phyloP scores from a whole-genome alignment of 2,797 vertebrate genomes.

The Protosalanx chinensis region DNA sequence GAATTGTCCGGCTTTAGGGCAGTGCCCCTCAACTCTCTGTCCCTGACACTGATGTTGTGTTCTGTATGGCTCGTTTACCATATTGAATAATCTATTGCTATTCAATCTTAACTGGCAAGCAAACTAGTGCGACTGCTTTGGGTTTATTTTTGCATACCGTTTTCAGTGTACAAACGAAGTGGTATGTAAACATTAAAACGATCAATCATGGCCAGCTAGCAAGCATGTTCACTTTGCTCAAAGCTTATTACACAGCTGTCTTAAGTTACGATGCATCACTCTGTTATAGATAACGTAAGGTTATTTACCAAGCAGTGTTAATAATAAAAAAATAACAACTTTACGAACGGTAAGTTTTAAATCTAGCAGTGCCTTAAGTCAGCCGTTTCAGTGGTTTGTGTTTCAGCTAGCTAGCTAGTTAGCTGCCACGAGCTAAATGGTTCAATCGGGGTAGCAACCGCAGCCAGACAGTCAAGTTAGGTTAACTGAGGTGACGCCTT shows the following conservation, averaged over 20 bases:
- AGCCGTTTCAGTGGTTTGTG: conserved; percentile 2
- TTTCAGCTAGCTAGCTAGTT: conserved; percentile 38
- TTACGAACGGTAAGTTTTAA: too few species aligned
- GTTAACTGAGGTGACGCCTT: conserved; percentile 67
- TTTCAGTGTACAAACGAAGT: neutral
- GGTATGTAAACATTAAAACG: neutral
- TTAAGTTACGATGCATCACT: neutral
- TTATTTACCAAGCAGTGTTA: neutral
- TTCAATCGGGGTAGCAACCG: conserved; percentile 26
- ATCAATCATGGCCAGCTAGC: neutral
- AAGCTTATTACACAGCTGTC: neutral
- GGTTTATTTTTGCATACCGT: neutral
- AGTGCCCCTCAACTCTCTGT: neutral
- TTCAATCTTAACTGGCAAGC: neutral
- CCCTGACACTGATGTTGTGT: neutral
- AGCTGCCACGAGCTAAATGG: conserved; percentile 14
- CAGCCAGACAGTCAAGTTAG: conserved; percentile 51
- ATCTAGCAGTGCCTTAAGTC: neutral
- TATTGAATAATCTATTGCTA: neutral
- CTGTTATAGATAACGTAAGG: neutral
- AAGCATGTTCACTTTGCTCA: neutral
- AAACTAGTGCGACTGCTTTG: too few species aligned
- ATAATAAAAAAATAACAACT: too few species aligned
- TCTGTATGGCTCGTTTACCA: neutral
- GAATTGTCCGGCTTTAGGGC: neutral